These are phyloP conservation scores for Willowsia nigromaculata DNA, from an alignment of 2,888 invertebrate genomes.

Conservation along the genomic window DNA sequence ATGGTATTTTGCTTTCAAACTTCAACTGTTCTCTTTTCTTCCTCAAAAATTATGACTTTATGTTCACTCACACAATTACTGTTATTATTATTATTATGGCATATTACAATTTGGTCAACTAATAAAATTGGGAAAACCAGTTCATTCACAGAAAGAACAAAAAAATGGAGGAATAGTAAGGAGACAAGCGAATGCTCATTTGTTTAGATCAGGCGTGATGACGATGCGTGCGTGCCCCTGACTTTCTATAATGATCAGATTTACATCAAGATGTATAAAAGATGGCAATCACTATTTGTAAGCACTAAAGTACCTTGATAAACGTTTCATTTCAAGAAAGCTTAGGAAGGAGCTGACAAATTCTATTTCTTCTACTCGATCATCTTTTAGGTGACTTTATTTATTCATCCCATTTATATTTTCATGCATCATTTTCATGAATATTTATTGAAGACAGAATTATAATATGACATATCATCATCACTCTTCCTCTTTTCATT, in stretches of 20 bases:
- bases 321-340: conserved; percentile 20
- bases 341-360: not conserved
- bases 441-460: conserved; percentile 50
- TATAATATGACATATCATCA: conserved; percentile 41
- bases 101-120: conserved; percentile 36
- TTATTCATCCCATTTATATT: conserved; percentile 7
- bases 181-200: conserved; percentile 11
- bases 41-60: conserved; percentile 5
- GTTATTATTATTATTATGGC: conserved; percentile 32
- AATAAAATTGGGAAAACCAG: conserved; percentile 43
- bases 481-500: conserved; percentile 37
- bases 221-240: conserved; percentile 19
- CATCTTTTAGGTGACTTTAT: not conserved
- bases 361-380: not conserved
- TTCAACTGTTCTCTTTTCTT: not conserved
- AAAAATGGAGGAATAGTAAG: not conserved
- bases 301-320: not conserved
- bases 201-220: conserved; percentile 10
- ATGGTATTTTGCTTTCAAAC: not conserved
- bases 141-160: conserved; percentile 23
- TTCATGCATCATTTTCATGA: conserved; percentile 38
- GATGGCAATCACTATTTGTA: not conserved
- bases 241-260: not conserved
- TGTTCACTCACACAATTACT: conserved; percentile 22
- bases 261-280: not conserved